phyloP scores from a whole-genome alignment of 2,888 invertebrate species.

The Andrena bicolor region DNA sequence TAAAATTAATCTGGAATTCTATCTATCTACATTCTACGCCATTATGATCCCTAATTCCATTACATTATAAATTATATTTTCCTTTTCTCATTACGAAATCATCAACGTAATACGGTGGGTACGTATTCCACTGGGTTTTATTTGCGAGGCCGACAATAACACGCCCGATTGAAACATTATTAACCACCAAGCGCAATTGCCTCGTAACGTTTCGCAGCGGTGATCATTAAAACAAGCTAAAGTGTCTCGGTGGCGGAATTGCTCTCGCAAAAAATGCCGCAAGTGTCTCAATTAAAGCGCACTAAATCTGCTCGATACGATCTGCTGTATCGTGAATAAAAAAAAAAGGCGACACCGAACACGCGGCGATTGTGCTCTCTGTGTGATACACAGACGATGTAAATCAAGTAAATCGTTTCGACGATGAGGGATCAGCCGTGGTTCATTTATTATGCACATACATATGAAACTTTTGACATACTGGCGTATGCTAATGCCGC shows the following conservation, averaged over 20 bases:
- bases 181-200: slow-evolving; percentile 19
- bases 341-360: slow-evolving; percentile 36
- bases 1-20: too few relatives aligned
- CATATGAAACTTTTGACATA: slow-evolving; percentile 59
- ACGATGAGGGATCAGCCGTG: slow-evolving; percentile 52
- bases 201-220: slow-evolving; percentile 8
- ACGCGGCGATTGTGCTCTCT: background rate
- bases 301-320: slow-evolving; percentile 62
- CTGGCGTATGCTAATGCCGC: slow-evolving; percentile 46
- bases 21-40: too few relatives aligned
- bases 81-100: background rate
- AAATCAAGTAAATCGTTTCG: slow-evolving; percentile 53
- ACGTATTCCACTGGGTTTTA: background rate
- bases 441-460: slow-evolving; percentile 61
- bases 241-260: slow-evolving; percentile 33
- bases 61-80: background rate
- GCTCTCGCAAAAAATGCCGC: slow-evolving; percentile 26
- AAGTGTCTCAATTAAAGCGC: slow-evolving; percentile 58
- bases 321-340: slow-evolving; percentile 50
- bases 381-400: slow-evolving; percentile 34
- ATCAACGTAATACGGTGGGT: background rate
- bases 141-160: background rate
- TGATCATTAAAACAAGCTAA: slow-evolving; percentile 24
- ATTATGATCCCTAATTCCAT: too few relatives aligned
- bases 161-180: slow-evolving; percentile 40